Evolutionary conservation across 2,888 invertebrate species (phyloP), one percentile per base, ranked within the genome.

Genomic region (Sclerodermus sp.): DNA sequence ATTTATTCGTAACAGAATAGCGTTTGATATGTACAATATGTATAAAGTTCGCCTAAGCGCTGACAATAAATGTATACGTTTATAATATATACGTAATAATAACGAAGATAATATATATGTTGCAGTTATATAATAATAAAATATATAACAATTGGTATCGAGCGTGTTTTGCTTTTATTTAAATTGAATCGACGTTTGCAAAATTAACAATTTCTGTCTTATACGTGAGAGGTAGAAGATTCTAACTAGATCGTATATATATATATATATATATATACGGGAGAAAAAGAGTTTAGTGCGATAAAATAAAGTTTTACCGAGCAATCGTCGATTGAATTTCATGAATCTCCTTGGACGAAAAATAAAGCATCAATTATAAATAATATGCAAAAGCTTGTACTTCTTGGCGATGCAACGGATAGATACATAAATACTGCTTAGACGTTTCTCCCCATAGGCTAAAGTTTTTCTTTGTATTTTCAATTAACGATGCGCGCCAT

Each of bases 21-120:
- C 66, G 65, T 66, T 68, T 73, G 74, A 74, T 74, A 74, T 74
- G 74, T 75, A 75, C 74, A 75, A 66, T 73, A 73, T 73, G 64
- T 73, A 73, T 71, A 70, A 68, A 68, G 64, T 67, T 61, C 43
- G 47, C 51, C 68, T 68, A 71, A 43, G 31, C 40, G 46, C 65
- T 70, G 68, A 62, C 58, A 50, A 32, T 39, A 51, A 42, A 45
- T 43, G 16, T 23, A 51, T 53, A 50, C 47, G 37, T 47, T 49
- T 46, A 5, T 23, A 23, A 36, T 48, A 51, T 52, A 41, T 53
- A 53, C 55, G 52, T 56, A 49, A 62, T 57, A 60, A 55, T 54
- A 57, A 58, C 57, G 48, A 57, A 44, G 56, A 57, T 58, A 53
- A 55, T 57, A 55, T 48, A 53, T 53, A 55, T 41, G 51, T 49